These are phyloP conservation scores for Irena cyanogastra DNA, from an alignment of 2,113 vertebrate genomes.

Conservation along the genomic window DNA sequence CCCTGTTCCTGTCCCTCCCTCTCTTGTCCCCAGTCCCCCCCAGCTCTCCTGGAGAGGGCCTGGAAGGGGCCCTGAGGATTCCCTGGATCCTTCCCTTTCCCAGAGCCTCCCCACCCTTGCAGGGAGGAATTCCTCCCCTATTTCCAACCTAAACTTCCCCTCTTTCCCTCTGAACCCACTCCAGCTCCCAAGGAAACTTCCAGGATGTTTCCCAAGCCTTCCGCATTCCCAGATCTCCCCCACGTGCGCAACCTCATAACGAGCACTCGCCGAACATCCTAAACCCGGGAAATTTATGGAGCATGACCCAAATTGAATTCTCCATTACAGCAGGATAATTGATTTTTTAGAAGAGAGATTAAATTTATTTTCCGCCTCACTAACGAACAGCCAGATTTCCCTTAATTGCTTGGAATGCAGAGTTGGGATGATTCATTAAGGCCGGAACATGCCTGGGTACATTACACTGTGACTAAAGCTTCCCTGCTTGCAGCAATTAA, in stretches of 20 bases:
- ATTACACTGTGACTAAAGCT: constrained; percentile 74
- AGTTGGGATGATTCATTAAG: constrained; percentile 81
- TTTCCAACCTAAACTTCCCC: background rate
- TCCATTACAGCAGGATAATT: constrained; percentile 82
- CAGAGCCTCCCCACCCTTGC: background rate
- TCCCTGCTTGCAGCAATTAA: constrained; percentile 75
- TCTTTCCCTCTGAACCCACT: background rate
- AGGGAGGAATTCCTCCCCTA: background rate
- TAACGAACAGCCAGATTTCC: constrained; percentile 82
- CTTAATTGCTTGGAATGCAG: constrained; percentile 83
- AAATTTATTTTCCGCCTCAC: constrained; percentile 83
- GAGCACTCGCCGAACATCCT: constrained; percentile 66
- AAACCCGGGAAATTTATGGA: constrained; percentile 80
- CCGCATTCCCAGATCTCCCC: background rate
- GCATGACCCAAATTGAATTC: constrained; percentile 82
- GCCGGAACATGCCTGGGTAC: constrained; percentile 74
- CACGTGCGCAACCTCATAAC: constrained; percentile 57
- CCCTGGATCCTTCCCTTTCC: background rate
- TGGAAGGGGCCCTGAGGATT: accelerated
- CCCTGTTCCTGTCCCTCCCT: background rate
- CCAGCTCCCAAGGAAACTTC: background rate
- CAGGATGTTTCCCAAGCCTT: background rate
- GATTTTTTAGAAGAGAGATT: constrained; percentile 84
- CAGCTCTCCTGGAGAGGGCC: background rate
- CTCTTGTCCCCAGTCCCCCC: background rate